These are phyloP conservation scores for Dolichomitus sp. DNA, from an alignment of 2,888 invertebrate species.

Conservation along the genomic window DNA sequence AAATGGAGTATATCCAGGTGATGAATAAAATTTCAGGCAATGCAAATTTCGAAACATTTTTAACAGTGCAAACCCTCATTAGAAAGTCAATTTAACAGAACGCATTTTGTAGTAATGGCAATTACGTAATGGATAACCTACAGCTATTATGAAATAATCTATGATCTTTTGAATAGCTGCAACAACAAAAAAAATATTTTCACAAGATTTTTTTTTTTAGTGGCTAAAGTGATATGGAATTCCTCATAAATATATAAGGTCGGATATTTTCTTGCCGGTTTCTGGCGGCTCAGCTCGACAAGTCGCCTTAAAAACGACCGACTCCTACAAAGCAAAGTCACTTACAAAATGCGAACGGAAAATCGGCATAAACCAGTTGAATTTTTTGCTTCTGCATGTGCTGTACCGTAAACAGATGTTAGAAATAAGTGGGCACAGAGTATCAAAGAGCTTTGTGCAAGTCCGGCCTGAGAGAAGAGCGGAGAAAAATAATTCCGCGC, in stretches of 20 bases:
- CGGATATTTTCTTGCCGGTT: neutral
- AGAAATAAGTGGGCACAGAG: slow-evolving; percentile 14
- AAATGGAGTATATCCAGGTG: too few species aligned
- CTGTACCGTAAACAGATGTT: slow-evolving; percentile 28
- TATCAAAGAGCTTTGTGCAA: slow-evolving; percentile 36
- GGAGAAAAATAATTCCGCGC: slow-evolving; percentile 44
- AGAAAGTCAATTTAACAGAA: too few species aligned
- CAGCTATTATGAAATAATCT: too few species aligned
- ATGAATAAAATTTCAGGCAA: too few species aligned
- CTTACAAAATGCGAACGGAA: slow-evolving; percentile 26
- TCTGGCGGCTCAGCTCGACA: neutral
- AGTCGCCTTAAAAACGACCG: slow-evolving; percentile 8
- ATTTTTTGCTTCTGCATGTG: slow-evolving; percentile 13
- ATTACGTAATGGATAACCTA: too few species aligned
- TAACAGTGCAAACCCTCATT: too few species aligned
- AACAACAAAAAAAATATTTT: too few species aligned
- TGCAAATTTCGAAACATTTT: too few species aligned
- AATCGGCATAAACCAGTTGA: slow-evolving; percentile 44
- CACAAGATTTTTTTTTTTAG: neutral
- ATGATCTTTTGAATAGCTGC: too few species aligned
- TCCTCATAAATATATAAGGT: neutral
- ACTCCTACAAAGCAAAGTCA: slow-evolving; percentile 15
- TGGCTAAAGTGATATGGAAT: neutral
- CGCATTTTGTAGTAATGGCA: too few species aligned
- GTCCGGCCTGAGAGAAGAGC: slow-evolving; percentile 16